Base-by-base conservation (phyloP, 2,113 vertebrate species). In the Elephantulus edwardii region DNA sequence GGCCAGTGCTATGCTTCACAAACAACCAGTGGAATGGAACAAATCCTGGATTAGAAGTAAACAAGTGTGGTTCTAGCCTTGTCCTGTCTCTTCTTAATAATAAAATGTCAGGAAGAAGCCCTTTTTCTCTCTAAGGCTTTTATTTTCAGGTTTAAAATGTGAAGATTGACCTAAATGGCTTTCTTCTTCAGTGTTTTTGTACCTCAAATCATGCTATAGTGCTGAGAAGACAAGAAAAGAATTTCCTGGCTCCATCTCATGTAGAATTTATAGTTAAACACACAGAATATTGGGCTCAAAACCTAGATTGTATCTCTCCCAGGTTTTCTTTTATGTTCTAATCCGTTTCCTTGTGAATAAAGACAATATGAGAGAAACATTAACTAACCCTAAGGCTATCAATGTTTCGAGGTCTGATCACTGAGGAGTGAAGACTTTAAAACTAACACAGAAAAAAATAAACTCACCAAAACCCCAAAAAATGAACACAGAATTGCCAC, bases 81-180 rank as follows among this genome's bases (percentile, higher is more conserved):
- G 46, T 2, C 35, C 50, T 92, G 50, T 83, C 76, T 66, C 38
- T 94, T 78, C 40, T 76, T 26, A 70, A 16, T 60, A 50, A 40
- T 44, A 66, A 30, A 4, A 38, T 71, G 19, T 44, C 9, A 48
- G 6, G 16, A 42, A 42, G 16, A 66, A 71, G 8, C 44, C 40
- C 12, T 42, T 87, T 24, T 44, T 30, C 38, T 83, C 56, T 88
- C n/a, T 66, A 52, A 48, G 48, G 19, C 33, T 92, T 35, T 77
- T 44, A 85, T 79, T 85, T 91, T 64, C 75, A 28, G 50, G 40
- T 91, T 8, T 58, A 88, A 92, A 93, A 24, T 75, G 35, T 82
- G 35, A 19, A 26, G 12, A 9, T 76, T n/a, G 40, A 10, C 92
- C 70, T 33, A 9, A 17, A 82, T 79, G 13, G 40, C 84, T n/a